phyloP scores from a whole-genome alignment of 2,113 vertebrate genomes.

The Aptenodytes patagonicus region DNA sequence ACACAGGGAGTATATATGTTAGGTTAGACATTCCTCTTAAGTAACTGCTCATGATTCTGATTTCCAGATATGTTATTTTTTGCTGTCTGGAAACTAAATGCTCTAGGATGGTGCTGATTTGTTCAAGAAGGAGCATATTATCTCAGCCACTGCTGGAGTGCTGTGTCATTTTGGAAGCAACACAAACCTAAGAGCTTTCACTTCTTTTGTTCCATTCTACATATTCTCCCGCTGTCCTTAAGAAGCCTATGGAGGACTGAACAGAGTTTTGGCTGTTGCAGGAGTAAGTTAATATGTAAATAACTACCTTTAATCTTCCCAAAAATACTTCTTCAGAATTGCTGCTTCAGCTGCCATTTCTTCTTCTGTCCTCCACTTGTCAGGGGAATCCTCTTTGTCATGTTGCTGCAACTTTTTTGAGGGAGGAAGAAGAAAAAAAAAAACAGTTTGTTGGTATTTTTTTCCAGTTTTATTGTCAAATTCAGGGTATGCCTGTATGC shows the following conservation, averaged over 20 bases:
- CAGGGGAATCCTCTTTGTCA: constrained; percentile 72
- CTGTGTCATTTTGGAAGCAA: neutral
- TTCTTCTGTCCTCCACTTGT: constrained; percentile 81
- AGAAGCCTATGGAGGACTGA: neutral
- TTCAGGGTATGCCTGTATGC: neutral
- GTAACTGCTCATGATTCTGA: neutral
- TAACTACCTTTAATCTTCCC: constrained; percentile 56
- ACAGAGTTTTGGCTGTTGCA: neutral
- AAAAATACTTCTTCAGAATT: constrained; percentile 72
- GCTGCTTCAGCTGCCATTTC: constrained; percentile 83
- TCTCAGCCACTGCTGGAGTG: neutral
- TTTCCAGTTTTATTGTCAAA: neutral
- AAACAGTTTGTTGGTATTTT: neutral
- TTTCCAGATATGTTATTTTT: neutral
- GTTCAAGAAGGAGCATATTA: neutral
- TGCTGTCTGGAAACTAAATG: neutral
- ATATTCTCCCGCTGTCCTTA: neutral
- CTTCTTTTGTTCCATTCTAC: neutral
- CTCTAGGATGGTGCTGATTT: neutral
- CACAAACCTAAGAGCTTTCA: neutral
- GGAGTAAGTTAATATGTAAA: neutral
- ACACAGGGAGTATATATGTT: neutral
- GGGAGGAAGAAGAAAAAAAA: neutral
- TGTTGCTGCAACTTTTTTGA: constrained; percentile 76
- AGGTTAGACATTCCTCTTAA: neutral